Evolutionary conservation across 64 coral and sea anemone genomes (phyloP).

Genomic region (Acropora yongei): DNA sequence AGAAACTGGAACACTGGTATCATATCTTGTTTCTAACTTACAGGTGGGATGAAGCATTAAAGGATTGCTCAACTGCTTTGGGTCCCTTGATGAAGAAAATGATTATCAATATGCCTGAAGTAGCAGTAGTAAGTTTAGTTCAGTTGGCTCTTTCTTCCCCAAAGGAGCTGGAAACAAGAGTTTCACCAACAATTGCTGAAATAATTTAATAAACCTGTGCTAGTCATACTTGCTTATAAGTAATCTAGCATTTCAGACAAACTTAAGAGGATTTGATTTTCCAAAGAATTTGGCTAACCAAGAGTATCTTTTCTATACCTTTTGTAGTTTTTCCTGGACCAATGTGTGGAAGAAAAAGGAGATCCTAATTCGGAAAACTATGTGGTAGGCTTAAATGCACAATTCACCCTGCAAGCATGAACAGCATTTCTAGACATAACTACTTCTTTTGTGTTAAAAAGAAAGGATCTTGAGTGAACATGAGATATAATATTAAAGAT

Average conservation of each 20-base stretch:
- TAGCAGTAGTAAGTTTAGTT: constrained; percentile 66
- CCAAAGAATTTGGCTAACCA: neutral
- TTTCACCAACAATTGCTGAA: neutral
- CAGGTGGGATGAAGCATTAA: constrained; percentile 78
- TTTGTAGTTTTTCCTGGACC: constrained; percentile 73
- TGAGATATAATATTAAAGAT: too few species aligned
- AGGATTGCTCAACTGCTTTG: constrained; percentile 45
- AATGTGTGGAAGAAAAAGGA: constrained; percentile 70
- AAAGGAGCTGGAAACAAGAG: neutral
- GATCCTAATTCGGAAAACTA: constrained; percentile 49
- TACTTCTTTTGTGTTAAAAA: too few species aligned
- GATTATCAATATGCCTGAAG: constrained; percentile 83
- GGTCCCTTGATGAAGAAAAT: constrained; percentile 44
- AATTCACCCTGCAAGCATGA: neutral
- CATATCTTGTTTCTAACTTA: neutral
- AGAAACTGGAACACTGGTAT: too few species aligned
- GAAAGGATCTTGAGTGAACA: too few species aligned
- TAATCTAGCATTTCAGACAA: too few species aligned
- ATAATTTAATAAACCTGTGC: too few species aligned
- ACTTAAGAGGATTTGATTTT: neutral
- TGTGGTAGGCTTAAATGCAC: constrained; percentile 38
- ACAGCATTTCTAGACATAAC: too few species aligned
- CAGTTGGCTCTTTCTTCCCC: neutral
- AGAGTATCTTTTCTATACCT: neutral
- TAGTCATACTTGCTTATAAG: too few species aligned